Evolutionary conservation across 1,140 invertebrate genomes (phyloP).

Genomic region (Sinella curviseta): DNA sequence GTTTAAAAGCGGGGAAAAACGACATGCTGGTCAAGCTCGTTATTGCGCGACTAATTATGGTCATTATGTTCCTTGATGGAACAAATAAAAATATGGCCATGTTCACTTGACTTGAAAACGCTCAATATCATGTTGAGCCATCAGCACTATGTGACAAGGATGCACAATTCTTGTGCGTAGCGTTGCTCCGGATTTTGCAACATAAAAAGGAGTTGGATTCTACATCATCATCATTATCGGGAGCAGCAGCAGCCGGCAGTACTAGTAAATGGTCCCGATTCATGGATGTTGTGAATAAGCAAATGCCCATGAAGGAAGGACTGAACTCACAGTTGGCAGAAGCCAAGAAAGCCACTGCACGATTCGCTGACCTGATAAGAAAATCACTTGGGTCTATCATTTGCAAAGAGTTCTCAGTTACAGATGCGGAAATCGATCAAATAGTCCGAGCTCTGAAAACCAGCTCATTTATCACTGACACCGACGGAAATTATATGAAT

Average conservation of each 20-base stretch:
- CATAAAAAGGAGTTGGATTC: neutral
- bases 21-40: too few relatives aligned
- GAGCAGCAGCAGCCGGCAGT: neutral
- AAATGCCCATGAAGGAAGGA: conserved; percentile 4
- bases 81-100: too few relatives aligned
- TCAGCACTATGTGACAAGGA: conserved; percentile 5
- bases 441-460: conserved; percentile 1
- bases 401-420: neutral
- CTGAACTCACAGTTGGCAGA: conserved; percentile 7
- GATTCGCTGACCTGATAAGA: neutral
- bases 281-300: conserved; percentile 20
- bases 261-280: neutral
- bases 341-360: conserved; percentile 9
- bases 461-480: conserved; percentile 18
- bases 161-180: conserved; percentile 3
- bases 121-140: neutral
- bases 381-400: conserved; percentile 21
- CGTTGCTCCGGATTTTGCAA: neutral
- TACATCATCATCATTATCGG: neutral
- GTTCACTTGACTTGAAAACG: too few relatives aligned
- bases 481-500: conserved; percentile 1
- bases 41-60: too few relatives aligned
- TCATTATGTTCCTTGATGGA: too few relatives aligned
- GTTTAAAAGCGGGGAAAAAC: too few relatives aligned
- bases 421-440: conserved; percentile 20